Percentiles rank a stretch among this genome's conserved stretches.
phyloP scores from a whole-genome alignment of 1,140 invertebrate species.

The Brachionus paranguensis region DNA sequence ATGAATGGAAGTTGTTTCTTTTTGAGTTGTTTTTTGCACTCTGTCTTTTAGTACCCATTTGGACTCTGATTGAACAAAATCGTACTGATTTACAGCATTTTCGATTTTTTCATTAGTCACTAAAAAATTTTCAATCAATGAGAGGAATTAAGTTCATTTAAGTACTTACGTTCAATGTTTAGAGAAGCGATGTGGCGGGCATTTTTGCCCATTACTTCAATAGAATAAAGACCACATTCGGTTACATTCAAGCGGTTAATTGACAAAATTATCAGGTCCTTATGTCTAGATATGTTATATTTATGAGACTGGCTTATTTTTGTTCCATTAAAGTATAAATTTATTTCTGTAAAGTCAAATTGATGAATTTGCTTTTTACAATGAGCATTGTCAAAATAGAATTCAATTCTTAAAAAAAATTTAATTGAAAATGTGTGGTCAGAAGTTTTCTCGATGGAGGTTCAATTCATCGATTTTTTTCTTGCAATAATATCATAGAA shows the following conservation, averaged over 20 bases:
- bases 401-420: conserved; percentile 29
- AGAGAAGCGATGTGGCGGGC: background rate
- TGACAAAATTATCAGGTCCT: background rate
- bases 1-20: background rate
- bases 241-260: conserved; percentile 24
- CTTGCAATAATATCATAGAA: too few species aligned
- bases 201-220: conserved; percentile 33
- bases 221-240: conserved; percentile 22
- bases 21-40: background rate
- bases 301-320: conserved; percentile 31
- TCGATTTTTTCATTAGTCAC: conserved; percentile 12
- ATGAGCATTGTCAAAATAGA: conserved; percentile 4
- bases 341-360: conserved; percentile 29
- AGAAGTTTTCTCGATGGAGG: background rate
- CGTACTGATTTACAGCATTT: background rate
- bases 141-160: too few species aligned
- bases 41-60: background rate
- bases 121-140: background rate
- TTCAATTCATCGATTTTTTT: background rate
- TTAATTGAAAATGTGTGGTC: background rate
- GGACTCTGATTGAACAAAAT: background rate
- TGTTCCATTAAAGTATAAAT: conserved; percentile 8
- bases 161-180: conserved; percentile 2
- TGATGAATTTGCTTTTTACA: conserved; percentile 35
- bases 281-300: conserved; percentile 14